Evolutionary conservation across 2,113 vertebrate genomes (phyloP).

Genomic region (Shinisaurus crocodilurus): DNA sequence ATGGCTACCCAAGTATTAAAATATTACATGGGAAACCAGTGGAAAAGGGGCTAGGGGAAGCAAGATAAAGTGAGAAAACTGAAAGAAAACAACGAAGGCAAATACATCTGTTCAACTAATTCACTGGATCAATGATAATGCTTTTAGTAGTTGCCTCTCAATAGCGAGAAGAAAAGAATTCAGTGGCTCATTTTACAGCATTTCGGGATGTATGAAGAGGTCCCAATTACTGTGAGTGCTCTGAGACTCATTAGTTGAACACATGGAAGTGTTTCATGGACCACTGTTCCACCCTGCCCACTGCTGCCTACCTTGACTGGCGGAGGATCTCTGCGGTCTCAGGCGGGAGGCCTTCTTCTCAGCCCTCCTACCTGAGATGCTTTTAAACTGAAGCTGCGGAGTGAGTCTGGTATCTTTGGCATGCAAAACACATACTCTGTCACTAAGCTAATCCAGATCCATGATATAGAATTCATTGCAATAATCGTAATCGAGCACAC

Average conservation of each 20-base stretch:
- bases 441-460: neutral
- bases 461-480: neutral
- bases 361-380: neutral
- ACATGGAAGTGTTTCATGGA: neutral
- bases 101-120: constrained; percentile 21
- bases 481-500: neutral
- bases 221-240: neutral
- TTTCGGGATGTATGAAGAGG: neutral
- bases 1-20: neutral
- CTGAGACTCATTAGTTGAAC: neutral
- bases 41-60: constrained; percentile 25
- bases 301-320: neutral
- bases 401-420: neutral
- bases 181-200: constrained; percentile 38
- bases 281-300: neutral
- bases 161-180: constrained; percentile 73
- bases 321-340: neutral
- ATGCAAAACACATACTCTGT: neutral
- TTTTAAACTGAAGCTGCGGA: neutral
- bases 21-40: neutral
- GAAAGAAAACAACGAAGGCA: constrained; percentile 46
- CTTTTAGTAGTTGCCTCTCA: constrained; percentile 65
- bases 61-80: constrained; percentile 20
- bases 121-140: constrained; percentile 59
- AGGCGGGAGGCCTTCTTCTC: neutral